Conservation (phyloP, 2,113 vertebrate genomes). For the Strigops habroptila region DNA sequence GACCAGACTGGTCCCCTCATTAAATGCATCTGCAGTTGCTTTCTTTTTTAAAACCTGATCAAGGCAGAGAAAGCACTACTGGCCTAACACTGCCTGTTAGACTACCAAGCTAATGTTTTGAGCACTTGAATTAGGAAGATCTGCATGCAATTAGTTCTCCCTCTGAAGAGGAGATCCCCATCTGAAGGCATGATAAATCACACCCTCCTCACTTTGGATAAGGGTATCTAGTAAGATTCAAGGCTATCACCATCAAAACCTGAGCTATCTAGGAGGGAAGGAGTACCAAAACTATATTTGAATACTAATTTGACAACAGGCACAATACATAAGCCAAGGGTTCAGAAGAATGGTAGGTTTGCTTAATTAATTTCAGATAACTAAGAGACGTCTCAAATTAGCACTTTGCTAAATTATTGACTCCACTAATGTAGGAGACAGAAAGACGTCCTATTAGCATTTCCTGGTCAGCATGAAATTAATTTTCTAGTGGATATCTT, state of each 20-base stretch:
- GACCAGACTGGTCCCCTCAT: neutral
- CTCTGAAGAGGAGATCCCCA: neutral
- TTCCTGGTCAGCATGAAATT: neutral
- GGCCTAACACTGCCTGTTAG: neutral
- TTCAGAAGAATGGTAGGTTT: neutral
- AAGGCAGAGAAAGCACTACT: neutral
- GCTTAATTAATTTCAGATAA: neutral
- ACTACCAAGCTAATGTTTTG: neutral
- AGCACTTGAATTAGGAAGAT: neutral
- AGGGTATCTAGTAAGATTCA: neutral
- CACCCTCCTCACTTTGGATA: neutral
- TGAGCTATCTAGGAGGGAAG: neutral
- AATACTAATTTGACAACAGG: neutral
- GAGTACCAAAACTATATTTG: neutral
- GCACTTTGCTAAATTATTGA: neutral
- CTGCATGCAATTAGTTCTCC: fast-evolving
- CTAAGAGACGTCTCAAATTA: neutral
- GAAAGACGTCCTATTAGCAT: neutral
- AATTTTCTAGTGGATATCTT: neutral
- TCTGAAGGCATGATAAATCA: neutral
- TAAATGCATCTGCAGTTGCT: neutral
- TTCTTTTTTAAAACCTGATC: neutral
- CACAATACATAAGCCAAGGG: neutral
- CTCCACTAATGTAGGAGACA: neutral
- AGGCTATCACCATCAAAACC: neutral